Conservation (phyloP, 2,888 invertebrate species). For the Zygogramma bicolorata region DNA sequence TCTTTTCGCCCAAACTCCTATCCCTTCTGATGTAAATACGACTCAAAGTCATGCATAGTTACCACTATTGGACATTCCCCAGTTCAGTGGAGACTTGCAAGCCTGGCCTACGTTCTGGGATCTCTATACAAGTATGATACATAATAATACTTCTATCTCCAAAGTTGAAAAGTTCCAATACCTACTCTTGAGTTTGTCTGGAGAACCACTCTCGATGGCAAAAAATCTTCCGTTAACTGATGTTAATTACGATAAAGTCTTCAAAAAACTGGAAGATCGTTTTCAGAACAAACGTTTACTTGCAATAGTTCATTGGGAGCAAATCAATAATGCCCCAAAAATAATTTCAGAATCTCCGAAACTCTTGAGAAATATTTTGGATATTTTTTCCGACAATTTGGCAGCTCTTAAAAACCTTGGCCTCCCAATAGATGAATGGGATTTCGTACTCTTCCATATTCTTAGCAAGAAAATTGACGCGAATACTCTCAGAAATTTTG, state of each 20-base stretch:
- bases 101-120: constrained; percentile 8
- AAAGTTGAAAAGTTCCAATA: constrained; percentile 17
- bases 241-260: neutral
- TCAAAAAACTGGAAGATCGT: neutral
- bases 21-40: neutral
- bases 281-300: constrained; percentile 3
- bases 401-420: neutral
- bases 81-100: neutral
- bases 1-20: neutral
- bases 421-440: neutral
- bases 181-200: neutral
- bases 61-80: neutral
- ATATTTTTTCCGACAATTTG: neutral
- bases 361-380: neutral
- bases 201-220: neutral
- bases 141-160: too few species aligned
- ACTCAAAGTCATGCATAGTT: neutral
- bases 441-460: constrained; percentile 13
- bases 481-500: neutral
- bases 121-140: neutral
- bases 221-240: neutral
- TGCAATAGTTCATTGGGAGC: neutral
- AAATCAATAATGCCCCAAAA: neutral
- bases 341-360: neutral
- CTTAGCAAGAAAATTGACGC: constrained; percentile 13